Conservation (phyloP, 2,113 vertebrate species). For the Dascyllus trimaculatus region DNA sequence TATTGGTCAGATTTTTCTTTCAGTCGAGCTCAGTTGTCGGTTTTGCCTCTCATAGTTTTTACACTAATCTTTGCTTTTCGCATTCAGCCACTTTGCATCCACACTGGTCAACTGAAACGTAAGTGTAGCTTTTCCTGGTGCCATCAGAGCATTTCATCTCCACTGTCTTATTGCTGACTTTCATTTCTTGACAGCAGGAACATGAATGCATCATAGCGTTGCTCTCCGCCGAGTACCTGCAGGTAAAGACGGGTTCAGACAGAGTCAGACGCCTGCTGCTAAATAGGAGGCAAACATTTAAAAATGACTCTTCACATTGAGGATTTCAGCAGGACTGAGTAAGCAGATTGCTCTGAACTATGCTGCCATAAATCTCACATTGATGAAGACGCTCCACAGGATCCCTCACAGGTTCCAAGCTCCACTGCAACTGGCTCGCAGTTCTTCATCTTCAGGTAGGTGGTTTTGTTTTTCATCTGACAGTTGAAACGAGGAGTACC, state of each 20-base stretch:
- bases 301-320: neutral
- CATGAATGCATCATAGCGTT: constrained; percentile 76
- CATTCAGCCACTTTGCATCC: constrained; percentile 77
- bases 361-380: constrained; percentile 79
- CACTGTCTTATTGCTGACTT: constrained; percentile 73
- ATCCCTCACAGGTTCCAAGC: constrained; percentile 87
- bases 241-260: constrained; percentile 23
- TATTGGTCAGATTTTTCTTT: neutral
- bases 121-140: constrained; percentile 44
- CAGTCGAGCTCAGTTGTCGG: neutral
- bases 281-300: neutral
- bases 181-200: constrained; percentile 82
- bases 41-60: neutral
- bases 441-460: constrained; percentile 67
- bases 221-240: constrained; percentile 79
- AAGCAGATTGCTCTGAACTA: neutral
- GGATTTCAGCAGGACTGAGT: neutral
- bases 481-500: constrained; percentile 78
- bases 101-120: constrained; percentile 80
- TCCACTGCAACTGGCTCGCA: constrained; percentile 85
- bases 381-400: constrained; percentile 87
- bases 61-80: neutral
- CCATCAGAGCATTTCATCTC: constrained; percentile 71
- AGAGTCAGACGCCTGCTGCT: neutral
- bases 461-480: constrained; percentile 69